Base-by-base conservation (phyloP, 2,888 invertebrate genomes). In the Oscheius sp. region DNA sequence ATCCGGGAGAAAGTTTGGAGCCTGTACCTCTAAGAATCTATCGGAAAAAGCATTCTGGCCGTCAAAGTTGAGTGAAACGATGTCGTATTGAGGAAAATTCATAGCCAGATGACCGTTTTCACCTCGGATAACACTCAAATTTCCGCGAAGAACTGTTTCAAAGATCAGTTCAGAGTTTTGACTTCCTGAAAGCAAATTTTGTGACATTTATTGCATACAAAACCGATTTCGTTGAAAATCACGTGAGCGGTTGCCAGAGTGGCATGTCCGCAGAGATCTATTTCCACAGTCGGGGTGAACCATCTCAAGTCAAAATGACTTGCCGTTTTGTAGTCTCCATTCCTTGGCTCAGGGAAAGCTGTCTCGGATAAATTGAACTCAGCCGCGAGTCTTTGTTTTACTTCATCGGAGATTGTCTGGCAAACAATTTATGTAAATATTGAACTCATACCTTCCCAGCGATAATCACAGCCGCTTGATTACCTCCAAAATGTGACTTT, bases 281-380 rank as follows among this genome's bases (percentile, higher is more conserved):
- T 91, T 84, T 92, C 92, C 55, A 85, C 89, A 0, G 89, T 89
- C 4, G 92, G 92, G 2, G 92, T 92, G 85, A 92, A 92, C 92
- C 92, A 92, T 11, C 92, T 89, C 29, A 92, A 84, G 0, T 81
- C 81, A 84, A 91, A 92, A 21, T 78, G 83, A 37, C 81, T 75
- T 55, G 84, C 89, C 35, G 58, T 77, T 70, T 73, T 48, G 71
- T 79, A 83, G 11, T 74, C 58, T 0, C 72, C 71, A 13, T 79
- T 79, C 55, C 87, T 50, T 32, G 88, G 85, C 62, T 86, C 81
- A 51, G 91, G 89, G 79, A 91, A 92, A 0, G 91, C 92, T 0
- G 92, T 92, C 87, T 92, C 92, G 21, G 92, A 92, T 9, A 92
- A 83, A 81, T 92, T 92, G 89, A 92, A 90, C 84, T 92, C 92